Base-by-base conservation (phyloP, 2,113 vertebrate genomes). In the Gopherus evgoodei region DNA sequence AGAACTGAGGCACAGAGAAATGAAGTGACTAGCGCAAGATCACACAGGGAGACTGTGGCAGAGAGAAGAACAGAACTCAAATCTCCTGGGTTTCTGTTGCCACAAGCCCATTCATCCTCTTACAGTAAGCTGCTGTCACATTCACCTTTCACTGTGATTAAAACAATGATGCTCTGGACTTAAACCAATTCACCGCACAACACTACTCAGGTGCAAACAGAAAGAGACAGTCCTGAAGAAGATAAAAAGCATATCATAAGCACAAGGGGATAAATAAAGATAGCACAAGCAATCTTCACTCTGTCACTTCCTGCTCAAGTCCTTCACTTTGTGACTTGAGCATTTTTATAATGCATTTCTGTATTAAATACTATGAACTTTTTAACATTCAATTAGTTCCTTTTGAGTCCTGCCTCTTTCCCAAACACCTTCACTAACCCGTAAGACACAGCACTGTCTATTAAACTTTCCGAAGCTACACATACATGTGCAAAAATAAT, bases 401-500 rank as follows among this genome's bases (percentile, higher is more conserved):
- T 38, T 72, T 72, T 35, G 59, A 62, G 59, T 62, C 16, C 31
- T n/a, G 62, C 38, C 24, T 76, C 11, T 12, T 76, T 76, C 72
- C 42, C 22, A 24, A 25, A 42, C 38, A 76, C 38, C n/a, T 24
- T 25, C 72, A 25, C 38, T 44, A 76, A 44, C 72, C 11, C 3
- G n/a, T 44, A 76, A 12, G 9, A 44, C 38, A 76, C 38, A 42
- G 72, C 11, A 76, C 21, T 13, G 72, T 38, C 42, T 76, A 24
- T 14, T 11, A 44, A 27, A 10, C 24, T 44, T 76, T 76, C 72
- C 38, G 13, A 76, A 76, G 38, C 38, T 76, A 27, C 24, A 24
- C 72, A 14, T 27, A 21, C 22, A 69, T 8, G 90, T 72, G 90
- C 49, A 72, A 93, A 90, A 94, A 86, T 93, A 96, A 90, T 84